These are phyloP conservation scores for Monochamus alternatus DNA, from an alignment of 2,888 invertebrate species.

Conservation along the genomic window DNA sequence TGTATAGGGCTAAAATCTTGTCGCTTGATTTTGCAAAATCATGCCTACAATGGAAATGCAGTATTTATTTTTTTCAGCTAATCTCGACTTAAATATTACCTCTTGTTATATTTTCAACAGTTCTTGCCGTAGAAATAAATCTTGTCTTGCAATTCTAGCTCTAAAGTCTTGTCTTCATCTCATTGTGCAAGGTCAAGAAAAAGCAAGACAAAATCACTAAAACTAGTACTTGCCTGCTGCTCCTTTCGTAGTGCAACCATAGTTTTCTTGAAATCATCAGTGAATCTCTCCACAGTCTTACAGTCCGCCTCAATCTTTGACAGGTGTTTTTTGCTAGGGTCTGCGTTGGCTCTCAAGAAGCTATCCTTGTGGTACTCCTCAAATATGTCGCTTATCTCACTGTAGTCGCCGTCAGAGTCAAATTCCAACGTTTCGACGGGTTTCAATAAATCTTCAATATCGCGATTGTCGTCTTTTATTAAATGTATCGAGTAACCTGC, in stretches of 20 bases:
- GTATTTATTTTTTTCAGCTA: no score
- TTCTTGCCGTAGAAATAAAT: no score
- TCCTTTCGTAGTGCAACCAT: conserved; percentile 56
- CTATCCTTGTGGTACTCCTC: conserved; percentile 59
- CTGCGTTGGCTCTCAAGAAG: conserved; percentile 52
- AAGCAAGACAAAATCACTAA: no score
- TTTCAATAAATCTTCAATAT: conserved; percentile 51
- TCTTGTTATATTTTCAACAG: no score
- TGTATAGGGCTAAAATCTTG: no score
- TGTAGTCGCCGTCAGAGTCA: conserved; percentile 52
- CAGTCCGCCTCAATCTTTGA: conserved; percentile 61
- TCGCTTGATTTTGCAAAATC: no score
- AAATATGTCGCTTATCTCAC: conserved; percentile 60
- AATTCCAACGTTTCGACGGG: conserved; percentile 52
- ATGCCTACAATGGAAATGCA: no score
- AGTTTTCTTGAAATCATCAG: conserved; percentile 60
- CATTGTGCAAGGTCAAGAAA: no score
- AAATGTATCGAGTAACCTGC: background rate
- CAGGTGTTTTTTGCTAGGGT: conserved; percentile 52
- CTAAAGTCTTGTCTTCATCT: no score
- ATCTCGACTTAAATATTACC: no score
- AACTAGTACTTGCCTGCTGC: conserved; percentile 52
- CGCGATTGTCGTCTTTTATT: background rate
- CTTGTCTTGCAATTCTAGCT: no score
- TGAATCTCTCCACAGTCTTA: conserved; percentile 60